Evolutionary conservation across 2,888 invertebrate genomes (phyloP).

Genomic region (Smittia sp.): DNA sequence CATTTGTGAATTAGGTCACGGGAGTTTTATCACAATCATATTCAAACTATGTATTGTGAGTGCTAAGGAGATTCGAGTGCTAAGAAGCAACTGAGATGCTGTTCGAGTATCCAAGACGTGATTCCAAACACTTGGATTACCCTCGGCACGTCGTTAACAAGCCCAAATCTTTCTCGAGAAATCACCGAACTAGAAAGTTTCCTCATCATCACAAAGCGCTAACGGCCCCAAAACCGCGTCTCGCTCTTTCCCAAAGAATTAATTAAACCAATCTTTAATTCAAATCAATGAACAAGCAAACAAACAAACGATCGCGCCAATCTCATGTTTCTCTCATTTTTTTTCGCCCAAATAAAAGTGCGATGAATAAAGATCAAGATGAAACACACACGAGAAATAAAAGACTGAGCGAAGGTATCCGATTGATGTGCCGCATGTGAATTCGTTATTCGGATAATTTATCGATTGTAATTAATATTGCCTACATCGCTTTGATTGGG

Average conservation of each 20-base stretch:
- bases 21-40: no score
- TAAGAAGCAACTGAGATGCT: no score
- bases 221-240: neutral
- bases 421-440: conserved; percentile 11
- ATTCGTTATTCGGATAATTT: conserved; percentile 21
- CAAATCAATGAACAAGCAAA: conserved; percentile 18
- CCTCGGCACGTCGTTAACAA: neutral
- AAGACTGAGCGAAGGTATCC: neutral
- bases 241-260: neutral
- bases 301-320: neutral
- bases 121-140: no score
- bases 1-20: no score
- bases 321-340: neutral
- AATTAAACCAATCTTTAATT: conserved; percentile 15
- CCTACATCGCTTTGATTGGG: conserved; percentile 8
- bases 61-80: no score
- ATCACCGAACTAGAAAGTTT: no score
- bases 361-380: neutral
- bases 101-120: no score
- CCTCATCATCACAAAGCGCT: no score
- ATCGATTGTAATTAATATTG: conserved; percentile 29
- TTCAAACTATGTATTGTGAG: no score
- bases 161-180: neutral
- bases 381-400: neutral
- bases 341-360: neutral